These are phyloP conservation scores for Pogonomyrmex californicus DNA, from an alignment of 1,140 invertebrate genomes.

Conservation along the genomic window DNA sequence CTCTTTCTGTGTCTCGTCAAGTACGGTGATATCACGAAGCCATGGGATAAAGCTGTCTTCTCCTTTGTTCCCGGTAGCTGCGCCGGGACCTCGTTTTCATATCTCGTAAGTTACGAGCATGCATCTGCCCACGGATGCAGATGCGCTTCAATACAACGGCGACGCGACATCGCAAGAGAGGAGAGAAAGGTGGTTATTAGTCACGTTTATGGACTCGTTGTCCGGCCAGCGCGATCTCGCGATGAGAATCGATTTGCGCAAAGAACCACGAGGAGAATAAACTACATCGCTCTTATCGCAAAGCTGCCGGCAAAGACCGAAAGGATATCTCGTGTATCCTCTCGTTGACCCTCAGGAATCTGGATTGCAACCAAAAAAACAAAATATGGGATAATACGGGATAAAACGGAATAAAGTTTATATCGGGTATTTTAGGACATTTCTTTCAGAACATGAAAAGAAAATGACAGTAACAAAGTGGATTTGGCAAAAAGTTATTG, in stretches of 20 bases:
- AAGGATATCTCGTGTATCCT: background rate
- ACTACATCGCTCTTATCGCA: constrained; percentile 29
- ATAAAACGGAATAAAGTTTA: constrained; percentile 5
- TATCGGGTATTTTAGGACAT: background rate
- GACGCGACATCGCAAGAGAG: constrained; percentile 19
- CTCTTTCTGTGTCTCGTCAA: constrained; percentile 19
- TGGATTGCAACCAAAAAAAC: background rate
- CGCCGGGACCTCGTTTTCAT: constrained; percentile 37
- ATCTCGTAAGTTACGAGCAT: constrained; percentile 51
- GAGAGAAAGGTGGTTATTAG: constrained; percentile 27
- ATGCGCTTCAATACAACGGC: constrained; percentile 45
- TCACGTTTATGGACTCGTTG: constrained; percentile 54
- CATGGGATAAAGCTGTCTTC: constrained; percentile 42
- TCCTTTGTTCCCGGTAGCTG: constrained; percentile 47
- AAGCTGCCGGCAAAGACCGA: background rate
- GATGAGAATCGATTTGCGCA: constrained; percentile 44
- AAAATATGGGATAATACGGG: background rate
- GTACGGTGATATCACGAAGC: constrained; percentile 17
- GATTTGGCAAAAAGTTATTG: background rate
- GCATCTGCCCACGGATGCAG: constrained; percentile 5
- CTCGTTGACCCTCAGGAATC: background rate
- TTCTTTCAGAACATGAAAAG: background rate
- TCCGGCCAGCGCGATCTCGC: constrained; percentile 19
- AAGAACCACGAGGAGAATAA: constrained; percentile 36
- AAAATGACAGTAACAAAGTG: background rate